Evolutionary conservation across 2,113 vertebrate genomes (phyloP).

Genomic region (Tretioscincus oriximinensis): DNA sequence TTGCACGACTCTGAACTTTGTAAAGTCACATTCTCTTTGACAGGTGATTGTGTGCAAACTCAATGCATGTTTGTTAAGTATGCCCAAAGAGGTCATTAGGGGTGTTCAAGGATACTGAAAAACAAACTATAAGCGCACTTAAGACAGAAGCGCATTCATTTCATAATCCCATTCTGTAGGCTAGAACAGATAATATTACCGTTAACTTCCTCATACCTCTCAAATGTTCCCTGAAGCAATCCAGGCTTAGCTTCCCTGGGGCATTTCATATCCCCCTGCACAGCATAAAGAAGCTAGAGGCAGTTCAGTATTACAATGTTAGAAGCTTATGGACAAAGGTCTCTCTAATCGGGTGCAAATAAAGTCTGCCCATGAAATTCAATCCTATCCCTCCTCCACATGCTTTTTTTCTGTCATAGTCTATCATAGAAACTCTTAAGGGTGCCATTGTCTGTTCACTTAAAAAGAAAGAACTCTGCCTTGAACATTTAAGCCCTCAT

Average conservation of each 20-base stretch:
- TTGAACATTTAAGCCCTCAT: not conserved
- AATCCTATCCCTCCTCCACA: not conserved
- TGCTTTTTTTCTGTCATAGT: not conserved
- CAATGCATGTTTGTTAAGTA: not conserved
- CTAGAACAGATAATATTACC: not conserved
- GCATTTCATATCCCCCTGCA: not conserved
- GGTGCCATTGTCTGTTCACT: not conserved
- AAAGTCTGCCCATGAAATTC: not conserved
- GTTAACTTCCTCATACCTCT: not conserved
- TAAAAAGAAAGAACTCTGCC: not conserved
- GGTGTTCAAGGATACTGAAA: not conserved
- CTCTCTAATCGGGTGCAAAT: not conserved
- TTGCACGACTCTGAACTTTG: not conserved
- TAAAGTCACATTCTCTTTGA: not conserved
- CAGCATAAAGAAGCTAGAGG: not conserved
- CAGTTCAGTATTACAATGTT: not conserved
- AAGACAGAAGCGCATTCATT: not conserved
- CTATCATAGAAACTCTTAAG: not conserved
- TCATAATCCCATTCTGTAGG: not conserved
- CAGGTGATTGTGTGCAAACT: not conserved
- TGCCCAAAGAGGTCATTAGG: not conserved
- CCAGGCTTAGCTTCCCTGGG: no score
- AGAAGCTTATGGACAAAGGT: not conserved
- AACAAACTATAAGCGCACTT: not conserved
- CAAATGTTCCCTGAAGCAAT: not conserved